Evolutionary conservation across 2,888 invertebrate species (phyloP).

Genomic region (Machimus rusticus): DNA sequence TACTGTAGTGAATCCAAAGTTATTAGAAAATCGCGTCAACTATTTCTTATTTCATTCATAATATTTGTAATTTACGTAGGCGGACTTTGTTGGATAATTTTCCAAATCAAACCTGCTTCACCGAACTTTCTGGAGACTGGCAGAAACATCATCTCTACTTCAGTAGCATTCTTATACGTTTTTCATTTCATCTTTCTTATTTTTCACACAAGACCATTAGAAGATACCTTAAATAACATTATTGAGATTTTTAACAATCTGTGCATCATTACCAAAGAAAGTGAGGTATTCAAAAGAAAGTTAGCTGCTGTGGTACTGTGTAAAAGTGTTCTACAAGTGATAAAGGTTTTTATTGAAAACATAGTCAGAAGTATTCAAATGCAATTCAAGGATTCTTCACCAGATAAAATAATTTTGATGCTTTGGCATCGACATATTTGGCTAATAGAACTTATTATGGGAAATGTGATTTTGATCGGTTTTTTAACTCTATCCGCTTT

Average conservation of each 20-base stretch:
- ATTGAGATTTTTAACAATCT: neutral
- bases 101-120: neutral
- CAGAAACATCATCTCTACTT: neutral
- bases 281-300: neutral
- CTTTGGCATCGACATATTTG: neutral
- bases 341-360: neutral
- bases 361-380: too few relatives aligned
- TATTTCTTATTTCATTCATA: neutral
- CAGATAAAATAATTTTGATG: neutral
- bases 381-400: accelerated
- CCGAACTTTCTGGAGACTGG: too few relatives aligned
- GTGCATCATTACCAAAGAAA: neutral
- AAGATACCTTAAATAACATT: neutral
- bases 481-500: neutral
- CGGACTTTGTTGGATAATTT: neutral
- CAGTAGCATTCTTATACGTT: neutral
- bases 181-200: neutral
- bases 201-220: neutral
- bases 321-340: neutral
- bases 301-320: neutral
- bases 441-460: neutral
- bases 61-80: neutral
- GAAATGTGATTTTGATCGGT: neutral
- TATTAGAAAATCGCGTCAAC: neutral
- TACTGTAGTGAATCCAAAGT: neutral